Evolutionary conservation across 2,888 invertebrate genomes (phyloP).

Genomic region (Unio pictorum): DNA sequence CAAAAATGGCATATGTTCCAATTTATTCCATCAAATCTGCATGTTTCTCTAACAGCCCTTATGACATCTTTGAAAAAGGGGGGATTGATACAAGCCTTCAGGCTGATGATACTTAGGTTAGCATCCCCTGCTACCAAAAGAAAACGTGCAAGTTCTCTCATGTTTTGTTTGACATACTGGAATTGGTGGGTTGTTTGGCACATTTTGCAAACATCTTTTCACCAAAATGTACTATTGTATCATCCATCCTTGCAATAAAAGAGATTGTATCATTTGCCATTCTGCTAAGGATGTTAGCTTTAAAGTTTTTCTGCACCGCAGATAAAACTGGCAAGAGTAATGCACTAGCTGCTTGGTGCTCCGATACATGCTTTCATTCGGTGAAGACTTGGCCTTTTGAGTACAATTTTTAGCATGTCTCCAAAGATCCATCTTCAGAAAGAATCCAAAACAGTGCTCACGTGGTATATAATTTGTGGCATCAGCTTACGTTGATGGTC

Average conservation of each 20-base stretch:
- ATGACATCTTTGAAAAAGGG: not conserved
- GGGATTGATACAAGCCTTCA: constrained; percentile 11
- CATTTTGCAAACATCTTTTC: constrained; percentile 10
- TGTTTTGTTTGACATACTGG: constrained; percentile 11
- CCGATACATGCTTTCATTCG: too few relatives aligned
- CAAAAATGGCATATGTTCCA: constrained; percentile 10
- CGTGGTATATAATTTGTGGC: not conserved
- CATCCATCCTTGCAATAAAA: too few relatives aligned
- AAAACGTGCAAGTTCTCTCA: constrained; percentile 15
- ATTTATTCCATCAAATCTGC: too few relatives aligned
- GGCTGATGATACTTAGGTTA: not conserved
- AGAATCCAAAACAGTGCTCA: not conserved
- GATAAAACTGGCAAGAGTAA: too few relatives aligned
- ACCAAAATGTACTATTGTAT: constrained; percentile 8
- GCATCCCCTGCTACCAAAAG: not conserved
- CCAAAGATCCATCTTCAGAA: not conserved
- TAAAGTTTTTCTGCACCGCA: too few relatives aligned
- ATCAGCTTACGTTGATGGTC: not conserved
- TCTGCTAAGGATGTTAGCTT: too few relatives aligned
- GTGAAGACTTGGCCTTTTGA: too few relatives aligned
- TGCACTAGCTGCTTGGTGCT: too few relatives aligned
- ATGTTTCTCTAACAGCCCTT: constrained; percentile 2
- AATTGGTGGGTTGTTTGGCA: constrained; percentile 9
- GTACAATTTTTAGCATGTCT: constrained; percentile 3
- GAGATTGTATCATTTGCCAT: too few relatives aligned